Evolutionary conservation across 2,113 vertebrate species (phyloP).

Genomic region (Rhea americana): DNA sequence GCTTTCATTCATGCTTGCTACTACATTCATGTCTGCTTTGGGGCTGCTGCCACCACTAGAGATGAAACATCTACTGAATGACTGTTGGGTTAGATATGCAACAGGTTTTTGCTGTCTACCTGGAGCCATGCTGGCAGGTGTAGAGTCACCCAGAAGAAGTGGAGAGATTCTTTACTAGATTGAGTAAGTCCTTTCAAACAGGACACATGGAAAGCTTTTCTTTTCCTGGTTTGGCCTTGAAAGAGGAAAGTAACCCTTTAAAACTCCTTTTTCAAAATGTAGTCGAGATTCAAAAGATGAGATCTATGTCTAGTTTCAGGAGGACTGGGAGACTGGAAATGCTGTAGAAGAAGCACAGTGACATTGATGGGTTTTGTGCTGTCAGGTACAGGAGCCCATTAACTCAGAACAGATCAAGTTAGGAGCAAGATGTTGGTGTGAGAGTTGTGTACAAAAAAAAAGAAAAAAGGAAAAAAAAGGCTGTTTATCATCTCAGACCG

Average conservation of each 20-base stretch:
- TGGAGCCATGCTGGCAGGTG: not conserved
- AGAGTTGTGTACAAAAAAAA: not conserved
- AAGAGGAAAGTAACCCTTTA: not conserved
- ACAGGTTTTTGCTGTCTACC: not conserved
- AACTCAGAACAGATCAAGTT: not conserved
- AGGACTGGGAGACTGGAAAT: not conserved
- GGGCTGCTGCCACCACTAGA: not conserved
- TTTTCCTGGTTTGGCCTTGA: not conserved
- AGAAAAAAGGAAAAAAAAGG: too few relatives aligned
- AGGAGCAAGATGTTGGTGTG: not conserved
- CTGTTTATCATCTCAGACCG: not conserved
- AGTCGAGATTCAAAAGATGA: not conserved
- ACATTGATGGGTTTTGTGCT: not conserved
- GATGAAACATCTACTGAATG: not conserved
- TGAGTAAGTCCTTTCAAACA: not conserved
- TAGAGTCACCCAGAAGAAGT: not conserved
- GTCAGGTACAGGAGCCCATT: fast-evolving
- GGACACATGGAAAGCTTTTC: not conserved
- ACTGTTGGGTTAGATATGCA: not conserved
- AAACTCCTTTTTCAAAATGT: not conserved
- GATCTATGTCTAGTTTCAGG: not conserved
- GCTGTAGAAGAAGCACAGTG: not conserved
- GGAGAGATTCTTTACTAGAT: not conserved
- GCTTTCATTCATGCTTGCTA: not conserved
- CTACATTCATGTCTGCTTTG: not conserved